phyloP scores from a whole-genome alignment of 2,113 vertebrate species.

The Anhinga anhinga region DNA sequence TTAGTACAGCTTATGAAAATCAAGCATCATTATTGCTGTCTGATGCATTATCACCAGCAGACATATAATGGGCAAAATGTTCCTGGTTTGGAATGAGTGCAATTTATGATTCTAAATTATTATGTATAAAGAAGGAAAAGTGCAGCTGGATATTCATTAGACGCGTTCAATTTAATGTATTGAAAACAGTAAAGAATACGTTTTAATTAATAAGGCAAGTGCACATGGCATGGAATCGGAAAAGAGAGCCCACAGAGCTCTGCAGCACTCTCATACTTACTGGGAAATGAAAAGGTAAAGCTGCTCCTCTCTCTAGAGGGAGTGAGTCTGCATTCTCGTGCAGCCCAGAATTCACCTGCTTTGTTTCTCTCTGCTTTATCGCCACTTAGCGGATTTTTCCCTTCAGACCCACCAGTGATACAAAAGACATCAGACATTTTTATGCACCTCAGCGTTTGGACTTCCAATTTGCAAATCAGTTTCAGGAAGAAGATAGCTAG shows the following conservation, averaged over 20 bases:
- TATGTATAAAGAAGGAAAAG: slow-evolving; percentile 24
- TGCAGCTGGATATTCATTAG: slow-evolving; percentile 57
- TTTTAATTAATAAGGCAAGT: slow-evolving; percentile 54
- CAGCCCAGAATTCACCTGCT: background rate
- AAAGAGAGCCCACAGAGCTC: background rate
- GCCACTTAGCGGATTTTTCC: background rate
- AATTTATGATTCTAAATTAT: slow-evolving; percentile 59
- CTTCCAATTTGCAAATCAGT: background rate
- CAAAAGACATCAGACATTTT: rapidly evolving
- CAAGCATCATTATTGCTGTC: slow-evolving; percentile 43
- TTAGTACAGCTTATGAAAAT: slow-evolving; percentile 54
- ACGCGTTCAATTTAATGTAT: slow-evolving; percentile 28
- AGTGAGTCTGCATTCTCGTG: background rate
- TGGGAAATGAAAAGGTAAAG: background rate
- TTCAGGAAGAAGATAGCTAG: background rate
- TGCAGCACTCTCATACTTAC: background rate
- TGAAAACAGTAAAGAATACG: slow-evolving; percentile 55
- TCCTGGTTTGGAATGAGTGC: slow-evolving; percentile 6
- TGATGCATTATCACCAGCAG: slow-evolving; percentile 33
- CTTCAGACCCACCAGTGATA: background rate
- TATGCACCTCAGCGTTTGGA: background rate
- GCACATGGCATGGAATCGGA: background rate
- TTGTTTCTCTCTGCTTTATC: background rate
- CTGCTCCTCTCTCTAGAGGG: background rate
- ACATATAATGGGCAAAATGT: slow-evolving; percentile 35